Percentiles rank a stretch among this genome's conserved stretches.
phyloP scores from a whole-genome alignment of 2,888 invertebrate genomes.

The Pegoplata infirma region DNA sequence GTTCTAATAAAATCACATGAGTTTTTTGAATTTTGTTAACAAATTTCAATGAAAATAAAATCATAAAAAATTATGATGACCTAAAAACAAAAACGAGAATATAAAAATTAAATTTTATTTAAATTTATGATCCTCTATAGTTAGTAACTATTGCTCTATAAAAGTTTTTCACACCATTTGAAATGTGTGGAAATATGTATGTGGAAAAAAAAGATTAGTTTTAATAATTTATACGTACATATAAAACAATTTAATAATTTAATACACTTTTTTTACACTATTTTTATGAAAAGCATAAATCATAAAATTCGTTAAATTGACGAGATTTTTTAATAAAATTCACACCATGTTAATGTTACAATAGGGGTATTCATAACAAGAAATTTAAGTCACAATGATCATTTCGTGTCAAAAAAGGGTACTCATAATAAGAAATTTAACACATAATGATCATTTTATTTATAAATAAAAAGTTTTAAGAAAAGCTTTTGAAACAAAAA shows the following conservation, averaged over 20 bases:
- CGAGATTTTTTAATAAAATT: neutral
- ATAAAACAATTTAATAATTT: conserved; percentile 35
- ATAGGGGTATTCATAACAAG: too few relatives aligned
- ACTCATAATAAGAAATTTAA: too few relatives aligned
- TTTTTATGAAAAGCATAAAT: neutral
- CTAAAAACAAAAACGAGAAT: conserved; percentile 26
- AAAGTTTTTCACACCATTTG: neutral
- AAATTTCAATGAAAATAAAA: too few relatives aligned
- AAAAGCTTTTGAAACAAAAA: too few relatives aligned
- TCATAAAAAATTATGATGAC: conserved; percentile 21
- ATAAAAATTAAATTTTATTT: conserved; percentile 31
- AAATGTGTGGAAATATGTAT: neutral
- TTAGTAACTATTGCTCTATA: neutral
- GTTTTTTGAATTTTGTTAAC: too few relatives aligned
- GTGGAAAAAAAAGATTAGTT: neutral
- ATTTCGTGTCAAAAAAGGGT: too few relatives aligned
- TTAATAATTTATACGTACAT: neutral
- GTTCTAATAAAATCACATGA: too few relatives aligned
- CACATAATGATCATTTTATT: too few relatives aligned
- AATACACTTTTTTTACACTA: neutral
- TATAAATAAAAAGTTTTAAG: too few relatives aligned
- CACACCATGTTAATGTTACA: neutral
- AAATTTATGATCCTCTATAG: conserved; percentile 40
- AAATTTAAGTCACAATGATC: too few relatives aligned
- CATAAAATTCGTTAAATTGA: neutral